Evolutionary conservation across 2,113 vertebrate genomes (phyloP), one percentile per base, ranked within the genome.

Genomic region (Elephantulus edwardii): DNA sequence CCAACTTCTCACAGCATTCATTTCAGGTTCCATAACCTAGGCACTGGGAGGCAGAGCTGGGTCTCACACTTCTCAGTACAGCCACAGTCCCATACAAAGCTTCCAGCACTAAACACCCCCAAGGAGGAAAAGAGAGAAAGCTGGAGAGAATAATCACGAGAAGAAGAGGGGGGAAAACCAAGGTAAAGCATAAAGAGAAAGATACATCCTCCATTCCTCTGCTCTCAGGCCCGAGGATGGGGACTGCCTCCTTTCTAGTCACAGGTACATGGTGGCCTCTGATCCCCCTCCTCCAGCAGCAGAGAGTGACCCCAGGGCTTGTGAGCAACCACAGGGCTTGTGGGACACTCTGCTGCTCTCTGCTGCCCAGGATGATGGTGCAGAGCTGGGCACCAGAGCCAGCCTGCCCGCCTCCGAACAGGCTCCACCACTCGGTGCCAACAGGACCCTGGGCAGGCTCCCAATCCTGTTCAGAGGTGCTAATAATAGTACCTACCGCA

Each of bases 361-460:
- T 19, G 33, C 62, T 10, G 30, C 42, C 42, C n/a, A 4, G 6
- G 0, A 14, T 5, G 2, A 14, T 1, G 3, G 35, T 20, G 30
- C 81, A 35, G 8, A n/a, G 84, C 44, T 42, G 3, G n/a, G 42
- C 2, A 14, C 68, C 1, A 1, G 28, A 54, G 86, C 66, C 88
- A 38, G 50, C 19, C 58, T 0, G 20, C 58, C 58, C 26, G 38
- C 26, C 81, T 33, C 0, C 24, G 56, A 2, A 2, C 30, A 1
- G 10, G 52, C 30, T 28, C 77, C 44, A 5, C 11, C 40, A 30
- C 50, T 48, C 50, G 33, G 58, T 62, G 13, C 80, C 8, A 48
- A 20, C 0, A 0, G 20, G 85, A 56, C 60, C 52, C 7, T 24
- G 52, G 80, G 42, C 83, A 48, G 0, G 4, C 19, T 44, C 30